These are phyloP conservation scores for Melitaea cinxia DNA, from an alignment of 1,140 invertebrate genomes.

Conservation along the genomic window DNA sequence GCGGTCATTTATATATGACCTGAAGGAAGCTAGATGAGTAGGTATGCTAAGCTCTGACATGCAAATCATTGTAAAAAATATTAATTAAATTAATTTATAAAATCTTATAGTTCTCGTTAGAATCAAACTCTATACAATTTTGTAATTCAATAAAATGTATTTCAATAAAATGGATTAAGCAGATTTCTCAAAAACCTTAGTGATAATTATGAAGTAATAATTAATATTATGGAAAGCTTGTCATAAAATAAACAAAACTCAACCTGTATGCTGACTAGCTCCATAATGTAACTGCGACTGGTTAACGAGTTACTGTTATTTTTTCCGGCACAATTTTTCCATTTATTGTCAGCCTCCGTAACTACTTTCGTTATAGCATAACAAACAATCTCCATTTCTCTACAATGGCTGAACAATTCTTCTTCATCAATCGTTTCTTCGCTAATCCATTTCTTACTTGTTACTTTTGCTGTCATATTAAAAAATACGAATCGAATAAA, in stretches of 20 bases:
- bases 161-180: too few species aligned
- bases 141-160: too few species aligned
- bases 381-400: conserved; percentile 70
- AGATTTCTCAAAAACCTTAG: not conserved
- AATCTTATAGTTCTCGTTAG: too few species aligned
- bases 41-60: too few species aligned
- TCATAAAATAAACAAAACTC: conserved; percentile 17
- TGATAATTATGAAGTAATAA: not conserved
- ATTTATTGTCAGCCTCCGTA: conserved; percentile 71
- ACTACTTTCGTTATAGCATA: conserved; percentile 72
- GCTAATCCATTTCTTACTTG: conserved; percentile 69
- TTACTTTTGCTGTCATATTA: conserved; percentile 58
- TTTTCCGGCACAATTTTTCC: conserved; percentile 57
- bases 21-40: too few species aligned
- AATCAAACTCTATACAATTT: too few species aligned
- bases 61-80: too few species aligned
- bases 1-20: too few species aligned
- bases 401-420: conserved; percentile 64
- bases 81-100: too few species aligned
- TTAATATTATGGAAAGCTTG: not conserved
- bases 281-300: conserved; percentile 76
- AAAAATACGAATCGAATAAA: conserved; percentile 32
- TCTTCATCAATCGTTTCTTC: conserved; percentile 65
- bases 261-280: conserved; percentile 78
- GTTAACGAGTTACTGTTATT: conserved; percentile 54